Percentiles rank a stretch among this genome's conserved stretches.
Evolutionary conservation across 2,888 invertebrate genomes (phyloP).

Genomic region (Hydrotaea diabolus): DNA sequence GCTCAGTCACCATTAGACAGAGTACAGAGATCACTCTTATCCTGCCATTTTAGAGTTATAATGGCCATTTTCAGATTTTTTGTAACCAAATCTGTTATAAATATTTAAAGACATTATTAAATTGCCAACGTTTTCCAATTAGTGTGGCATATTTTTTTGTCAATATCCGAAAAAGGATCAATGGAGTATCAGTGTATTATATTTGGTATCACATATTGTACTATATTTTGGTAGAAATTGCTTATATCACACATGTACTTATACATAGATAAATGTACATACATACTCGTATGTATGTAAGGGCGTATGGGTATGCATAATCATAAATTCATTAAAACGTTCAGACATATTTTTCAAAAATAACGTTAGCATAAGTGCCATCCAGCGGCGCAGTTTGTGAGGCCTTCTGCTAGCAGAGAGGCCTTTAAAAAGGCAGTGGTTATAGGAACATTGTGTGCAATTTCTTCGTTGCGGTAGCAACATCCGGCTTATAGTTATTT

Average conservation of each 20-base stretch:
- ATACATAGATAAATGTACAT: not conserved
- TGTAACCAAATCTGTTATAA: not conserved
- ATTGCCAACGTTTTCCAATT: conserved; percentile 7
- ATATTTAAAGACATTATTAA: not conserved
- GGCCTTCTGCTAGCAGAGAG: no score
- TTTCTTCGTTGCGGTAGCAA: no score
- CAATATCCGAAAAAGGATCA: not conserved
- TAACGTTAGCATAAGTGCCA: not conserved
- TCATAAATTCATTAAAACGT: conserved; percentile 37
- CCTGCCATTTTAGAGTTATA: no score
- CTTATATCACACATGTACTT: not conserved
- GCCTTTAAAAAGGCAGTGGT: no score
- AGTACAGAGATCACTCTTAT: no score
- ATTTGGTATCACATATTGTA: not conserved
- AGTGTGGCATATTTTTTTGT: not conserved
- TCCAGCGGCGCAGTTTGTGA: no score
- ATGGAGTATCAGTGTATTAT: not conserved
- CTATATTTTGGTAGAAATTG: conserved; percentile 24
- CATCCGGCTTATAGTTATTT: no score
- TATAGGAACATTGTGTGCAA: no score
- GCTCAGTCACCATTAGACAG: no score
- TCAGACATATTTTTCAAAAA: conserved; percentile 6
- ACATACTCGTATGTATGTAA: not conserved
- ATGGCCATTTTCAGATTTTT: no score
- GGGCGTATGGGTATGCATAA: conserved; percentile 15